These are phyloP conservation scores for Melinaea menophilus DNA, from an alignment of 2,888 invertebrate genomes.

Conservation along the genomic window DNA sequence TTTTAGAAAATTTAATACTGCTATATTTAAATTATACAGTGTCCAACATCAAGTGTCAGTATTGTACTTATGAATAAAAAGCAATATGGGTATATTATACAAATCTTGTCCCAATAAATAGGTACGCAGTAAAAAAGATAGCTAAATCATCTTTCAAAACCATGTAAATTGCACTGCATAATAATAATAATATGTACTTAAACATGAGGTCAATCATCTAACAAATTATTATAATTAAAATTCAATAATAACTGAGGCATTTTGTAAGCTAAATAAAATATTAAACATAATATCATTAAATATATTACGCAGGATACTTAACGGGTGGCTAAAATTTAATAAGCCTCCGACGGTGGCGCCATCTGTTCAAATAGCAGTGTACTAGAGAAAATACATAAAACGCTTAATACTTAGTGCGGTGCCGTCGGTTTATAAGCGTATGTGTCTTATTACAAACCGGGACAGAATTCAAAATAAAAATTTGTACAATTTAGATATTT, in stretches of 20 bases:
- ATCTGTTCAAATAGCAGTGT: constrained; percentile 38
- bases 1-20: too few relatives aligned
- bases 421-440: constrained; percentile 36
- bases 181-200: constrained; percentile 1
- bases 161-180: too few relatives aligned
- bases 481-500: constrained; percentile 37
- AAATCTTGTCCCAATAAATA: too few relatives aligned
- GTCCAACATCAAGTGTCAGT: too few relatives aligned
- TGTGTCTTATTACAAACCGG: constrained; percentile 38
- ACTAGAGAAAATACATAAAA: constrained; percentile 42
- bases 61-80: too few relatives aligned
- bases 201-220: too few relatives aligned
- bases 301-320: constrained; percentile 34
- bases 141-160: too few relatives aligned
- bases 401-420: constrained; percentile 38
- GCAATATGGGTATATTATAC: too few relatives aligned
- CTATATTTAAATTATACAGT: too few relatives aligned
- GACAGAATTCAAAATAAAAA: constrained; percentile 43
- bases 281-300: constrained; percentile 22
- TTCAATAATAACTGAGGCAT: constrained; percentile 7
- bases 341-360: constrained; percentile 35
- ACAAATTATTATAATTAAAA: too few relatives aligned
- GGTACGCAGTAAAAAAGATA: too few relatives aligned
- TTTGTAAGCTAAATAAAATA: constrained; percentile 21
- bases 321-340: constrained; percentile 38